phyloP scores from a whole-genome alignment of 1,140 invertebrate genomes.

The Anastatus disparis region DNA sequence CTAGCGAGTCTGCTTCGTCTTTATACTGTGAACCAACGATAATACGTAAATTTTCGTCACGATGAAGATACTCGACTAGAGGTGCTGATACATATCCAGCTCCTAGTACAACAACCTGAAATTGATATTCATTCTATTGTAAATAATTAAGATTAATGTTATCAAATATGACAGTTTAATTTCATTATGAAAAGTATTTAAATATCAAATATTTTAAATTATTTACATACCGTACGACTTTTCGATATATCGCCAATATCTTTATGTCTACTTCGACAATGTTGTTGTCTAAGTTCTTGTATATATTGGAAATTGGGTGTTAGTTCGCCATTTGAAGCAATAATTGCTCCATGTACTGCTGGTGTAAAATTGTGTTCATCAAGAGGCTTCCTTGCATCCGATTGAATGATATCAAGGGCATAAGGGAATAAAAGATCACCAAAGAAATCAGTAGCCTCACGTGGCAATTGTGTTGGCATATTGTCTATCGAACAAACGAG shows the following conservation, averaged over 20 bases:
- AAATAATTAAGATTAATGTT: too few species aligned
- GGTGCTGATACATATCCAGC: constrained; percentile 95
- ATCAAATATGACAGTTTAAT: too few species aligned
- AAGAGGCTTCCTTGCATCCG: constrained; percentile 86
- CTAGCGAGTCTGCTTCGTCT: constrained; percentile 87
- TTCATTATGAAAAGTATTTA: too few species aligned
- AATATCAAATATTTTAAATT: too few species aligned
- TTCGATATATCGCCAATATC: constrained; percentile 46
- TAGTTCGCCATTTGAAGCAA: constrained; percentile 92
- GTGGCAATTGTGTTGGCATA: constrained; percentile 98
- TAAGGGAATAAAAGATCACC: constrained; percentile 93
- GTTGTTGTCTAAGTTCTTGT: constrained; percentile 79
- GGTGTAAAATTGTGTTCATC: constrained; percentile 82
- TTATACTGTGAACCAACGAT: constrained; percentile 90
- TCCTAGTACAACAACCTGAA: constrained; percentile 87
- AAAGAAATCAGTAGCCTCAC: constrained; percentile 97
- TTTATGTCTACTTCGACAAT: constrained; percentile 59
- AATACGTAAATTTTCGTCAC: constrained; percentile 83
- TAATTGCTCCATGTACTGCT: constrained; percentile 89
- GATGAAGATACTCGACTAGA: constrained; percentile 91
- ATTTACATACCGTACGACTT: constrained; percentile 16
- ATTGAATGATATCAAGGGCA: constrained; percentile 89
- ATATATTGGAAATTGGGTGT: constrained; percentile 97
- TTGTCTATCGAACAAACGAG: constrained; percentile 99
- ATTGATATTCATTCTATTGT: too few species aligned